A percentile compares a stretch with the other conserved stretches of the same genome.
phyloP scores from a whole-genome alignment of 2,797 vertebrate genomes.

The Knipowitschia caucasica region DNA sequence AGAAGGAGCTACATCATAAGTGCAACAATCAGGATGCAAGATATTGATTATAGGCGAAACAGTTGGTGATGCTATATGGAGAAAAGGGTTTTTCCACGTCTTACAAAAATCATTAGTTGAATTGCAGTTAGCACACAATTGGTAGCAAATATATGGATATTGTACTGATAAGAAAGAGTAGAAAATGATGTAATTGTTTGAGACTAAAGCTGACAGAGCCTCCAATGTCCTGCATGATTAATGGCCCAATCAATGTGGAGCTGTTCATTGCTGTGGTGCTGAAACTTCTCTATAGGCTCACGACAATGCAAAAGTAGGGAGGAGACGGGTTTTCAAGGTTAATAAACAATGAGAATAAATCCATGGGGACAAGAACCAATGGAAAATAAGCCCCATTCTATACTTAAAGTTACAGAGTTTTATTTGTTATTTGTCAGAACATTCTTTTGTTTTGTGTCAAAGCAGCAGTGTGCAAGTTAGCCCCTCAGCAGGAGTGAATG shows the following conservation, averaged over 20 bases:
- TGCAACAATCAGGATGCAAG: neutral
- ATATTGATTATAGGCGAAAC: constrained; percentile 10
- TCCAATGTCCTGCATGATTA: constrained; percentile 13
- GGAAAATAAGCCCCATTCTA: neutral
- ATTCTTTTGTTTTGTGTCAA: neutral
- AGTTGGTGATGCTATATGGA: neutral
- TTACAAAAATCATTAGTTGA: neutral
- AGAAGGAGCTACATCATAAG: neutral
- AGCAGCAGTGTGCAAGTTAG: neutral
- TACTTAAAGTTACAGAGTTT: neutral
- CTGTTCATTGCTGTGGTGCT: constrained; percentile 48
- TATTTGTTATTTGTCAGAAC: neutral
- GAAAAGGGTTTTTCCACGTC: neutral
- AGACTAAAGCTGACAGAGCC: constrained; percentile 9
- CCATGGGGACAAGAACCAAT: neutral
- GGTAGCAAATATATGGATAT: neutral
- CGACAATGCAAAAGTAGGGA: constrained; percentile 12
- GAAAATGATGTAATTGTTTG: constrained; percentile 13
- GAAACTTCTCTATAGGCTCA: constrained; percentile 27
- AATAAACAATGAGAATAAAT: neutral
- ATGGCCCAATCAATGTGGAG: constrained; percentile 33
- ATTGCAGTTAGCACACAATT: constrained; percentile 14
- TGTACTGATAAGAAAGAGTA: neutral
- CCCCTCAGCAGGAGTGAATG: neutral
- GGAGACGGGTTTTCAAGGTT: neutral